These are phyloP conservation scores for Leptarthrus brevirostris DNA, from an alignment of 2,888 invertebrate genomes.

Conservation along the genomic window DNA sequence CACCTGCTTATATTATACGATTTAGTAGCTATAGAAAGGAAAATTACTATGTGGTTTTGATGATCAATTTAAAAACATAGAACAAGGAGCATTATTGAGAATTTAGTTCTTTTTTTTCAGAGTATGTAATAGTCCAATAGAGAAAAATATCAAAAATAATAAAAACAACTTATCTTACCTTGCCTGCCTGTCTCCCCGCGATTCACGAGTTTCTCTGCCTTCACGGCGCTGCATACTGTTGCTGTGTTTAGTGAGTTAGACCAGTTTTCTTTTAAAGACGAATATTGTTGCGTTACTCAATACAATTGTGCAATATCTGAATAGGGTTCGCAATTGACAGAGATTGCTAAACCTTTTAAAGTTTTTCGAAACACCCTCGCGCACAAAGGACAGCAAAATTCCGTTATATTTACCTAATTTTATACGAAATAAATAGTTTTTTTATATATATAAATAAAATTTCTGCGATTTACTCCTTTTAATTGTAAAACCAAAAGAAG, in stretches of 20 bases:
- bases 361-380: not conserved
- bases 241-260: not conserved
- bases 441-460: no score
- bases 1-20: no score
- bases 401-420: not conserved
- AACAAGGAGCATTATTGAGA: no score
- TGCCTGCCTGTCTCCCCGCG: constrained; percentile 44
- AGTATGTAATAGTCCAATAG: no score
- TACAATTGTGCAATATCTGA: constrained; percentile 14
- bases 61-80: no score
- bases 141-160: no score
- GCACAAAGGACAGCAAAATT: not conserved
- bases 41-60: no score
- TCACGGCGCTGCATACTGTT: constrained; percentile 53
- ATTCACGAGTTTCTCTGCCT: constrained; percentile 44
- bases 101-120: no score
- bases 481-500: no score
- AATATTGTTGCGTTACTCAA: constrained; percentile 27
- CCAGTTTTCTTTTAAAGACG: not conserved
- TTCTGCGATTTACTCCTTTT: no score
- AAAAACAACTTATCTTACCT: constrained; percentile 49
- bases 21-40: no score
- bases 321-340: not conserved
- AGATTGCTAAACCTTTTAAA: not conserved
- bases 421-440: no score